Percentiles rank a stretch among this genome's conserved stretches.
These are phyloP conservation scores for Ptychochromis oligacanthus DNA, from an alignment of 2,113 vertebrate genomes.

Conservation along the genomic window DNA sequence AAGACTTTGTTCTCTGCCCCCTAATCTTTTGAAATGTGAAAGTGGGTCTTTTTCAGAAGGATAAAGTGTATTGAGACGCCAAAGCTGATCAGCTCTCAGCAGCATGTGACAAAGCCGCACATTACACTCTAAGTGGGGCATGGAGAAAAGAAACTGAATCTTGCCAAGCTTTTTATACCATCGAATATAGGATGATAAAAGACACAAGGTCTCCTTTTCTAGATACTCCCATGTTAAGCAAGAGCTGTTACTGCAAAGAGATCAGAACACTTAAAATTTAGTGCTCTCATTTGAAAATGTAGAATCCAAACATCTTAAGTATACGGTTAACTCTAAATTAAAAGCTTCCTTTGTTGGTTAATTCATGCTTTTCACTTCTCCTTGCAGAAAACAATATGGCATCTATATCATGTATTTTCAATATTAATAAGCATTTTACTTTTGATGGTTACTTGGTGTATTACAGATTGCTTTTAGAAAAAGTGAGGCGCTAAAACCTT, in stretches of 20 bases:
- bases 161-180: conserved; percentile 48
- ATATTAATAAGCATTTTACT: not conserved
- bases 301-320: not conserved
- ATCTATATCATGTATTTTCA: not conserved
- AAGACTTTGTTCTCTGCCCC: conserved; percentile 72
- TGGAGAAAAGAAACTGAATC: conserved; percentile 53
- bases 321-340: not conserved
- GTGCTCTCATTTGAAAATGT: conserved; percentile 14
- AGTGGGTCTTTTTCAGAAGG: conserved; percentile 66
- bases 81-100: conserved; percentile 73
- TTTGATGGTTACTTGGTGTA: not conserved
- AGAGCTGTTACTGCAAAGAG: not conserved
- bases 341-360: not conserved
- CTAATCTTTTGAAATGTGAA: conserved; percentile 74
- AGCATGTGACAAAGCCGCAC: conserved; percentile 71
- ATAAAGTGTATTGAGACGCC: conserved; percentile 69
- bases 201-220: conserved; percentile 19
- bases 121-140: conserved; percentile 72
- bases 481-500: not conserved
- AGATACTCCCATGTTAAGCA: conserved; percentile 25
- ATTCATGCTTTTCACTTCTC: not conserved
- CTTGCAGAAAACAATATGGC: not conserved
- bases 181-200: conserved; percentile 36
- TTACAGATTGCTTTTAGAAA: not conserved
- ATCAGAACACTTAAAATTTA: conserved; percentile 29